Evolutionary conservation across 2,888 invertebrate genomes (phyloP).

Genomic region (Chamaedrilus cognettii): DNA sequence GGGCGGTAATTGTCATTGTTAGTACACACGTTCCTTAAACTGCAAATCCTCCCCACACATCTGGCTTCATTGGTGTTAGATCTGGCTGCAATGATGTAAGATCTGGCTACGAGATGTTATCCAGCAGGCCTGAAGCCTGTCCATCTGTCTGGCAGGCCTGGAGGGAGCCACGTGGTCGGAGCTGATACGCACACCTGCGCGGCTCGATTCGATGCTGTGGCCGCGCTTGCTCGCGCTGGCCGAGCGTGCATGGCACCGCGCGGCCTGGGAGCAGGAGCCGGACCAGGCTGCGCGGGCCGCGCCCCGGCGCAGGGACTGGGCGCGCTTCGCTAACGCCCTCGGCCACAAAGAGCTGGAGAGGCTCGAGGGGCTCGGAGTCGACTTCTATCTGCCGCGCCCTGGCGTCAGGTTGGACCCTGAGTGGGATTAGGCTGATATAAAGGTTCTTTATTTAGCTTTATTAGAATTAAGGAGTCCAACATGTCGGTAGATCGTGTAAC

Average conservation of each 20-base stretch:
- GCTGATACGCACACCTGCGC: slow-evolving; percentile 27
- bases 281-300: slow-evolving; percentile 34
- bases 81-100: too few relatives aligned
- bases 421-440: too few relatives aligned
- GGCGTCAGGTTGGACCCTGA: slow-evolving; percentile 50
- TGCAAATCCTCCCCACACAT: too few relatives aligned
- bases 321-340: slow-evolving; percentile 47
- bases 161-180: slow-evolving; percentile 37
- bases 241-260: slow-evolving; percentile 38
- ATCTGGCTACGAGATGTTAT: too few relatives aligned
- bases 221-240: slow-evolving; percentile 40
- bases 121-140: too few relatives aligned
- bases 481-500: too few relatives aligned
- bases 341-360: slow-evolving; percentile 48
- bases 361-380: slow-evolving; percentile 44
- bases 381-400: slow-evolving; percentile 52
- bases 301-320: slow-evolving; percentile 44
- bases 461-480: too few relatives aligned
- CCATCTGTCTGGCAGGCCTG: too few relatives aligned
- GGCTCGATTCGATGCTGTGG: slow-evolving; percentile 34
- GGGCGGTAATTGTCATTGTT: too few relatives aligned
- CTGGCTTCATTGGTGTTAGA: too few relatives aligned
- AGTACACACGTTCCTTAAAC: too few relatives aligned
- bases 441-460: too few relatives aligned
- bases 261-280: slow-evolving; percentile 46